Evolutionary conservation across 1,140 invertebrate genomes (phyloP).

Genomic region (Temnothorax longispinosus): DNA sequence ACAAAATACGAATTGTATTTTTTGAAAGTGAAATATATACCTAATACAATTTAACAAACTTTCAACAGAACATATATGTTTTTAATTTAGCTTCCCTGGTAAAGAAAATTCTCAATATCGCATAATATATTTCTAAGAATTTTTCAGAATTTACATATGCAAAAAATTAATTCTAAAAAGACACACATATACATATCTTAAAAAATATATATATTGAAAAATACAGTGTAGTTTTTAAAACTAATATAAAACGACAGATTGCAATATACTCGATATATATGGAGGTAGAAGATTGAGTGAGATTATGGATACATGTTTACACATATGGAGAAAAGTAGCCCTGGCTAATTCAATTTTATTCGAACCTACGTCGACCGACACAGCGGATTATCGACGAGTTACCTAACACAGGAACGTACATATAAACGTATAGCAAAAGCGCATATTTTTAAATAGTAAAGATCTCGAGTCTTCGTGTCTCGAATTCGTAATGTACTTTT

Average conservation of each 20-base stretch:
- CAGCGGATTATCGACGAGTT: neutral
- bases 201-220: neutral
- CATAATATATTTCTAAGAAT: too few relatives aligned
- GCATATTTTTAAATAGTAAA: neutral
- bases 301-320: neutral
- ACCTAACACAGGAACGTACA: neutral
- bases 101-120: too few relatives aligned
- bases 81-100: neutral
- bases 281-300: neutral
- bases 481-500: neutral
- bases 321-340: neutral
- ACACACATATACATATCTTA: too few relatives aligned
- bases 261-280: neutral
- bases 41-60: neutral
- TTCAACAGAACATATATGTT: neutral
- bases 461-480: neutral
- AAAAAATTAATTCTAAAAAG: too few relatives aligned
- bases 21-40: neutral
- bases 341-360: conserved; percentile 13
- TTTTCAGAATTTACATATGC: too few relatives aligned
- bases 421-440: neutral
- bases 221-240: neutral
- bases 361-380: neutral
- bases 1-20: neutral
- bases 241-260: neutral